Evolutionary conservation across 2,113 vertebrate species (phyloP).

Genomic region (Oophaga pumilio): DNA sequence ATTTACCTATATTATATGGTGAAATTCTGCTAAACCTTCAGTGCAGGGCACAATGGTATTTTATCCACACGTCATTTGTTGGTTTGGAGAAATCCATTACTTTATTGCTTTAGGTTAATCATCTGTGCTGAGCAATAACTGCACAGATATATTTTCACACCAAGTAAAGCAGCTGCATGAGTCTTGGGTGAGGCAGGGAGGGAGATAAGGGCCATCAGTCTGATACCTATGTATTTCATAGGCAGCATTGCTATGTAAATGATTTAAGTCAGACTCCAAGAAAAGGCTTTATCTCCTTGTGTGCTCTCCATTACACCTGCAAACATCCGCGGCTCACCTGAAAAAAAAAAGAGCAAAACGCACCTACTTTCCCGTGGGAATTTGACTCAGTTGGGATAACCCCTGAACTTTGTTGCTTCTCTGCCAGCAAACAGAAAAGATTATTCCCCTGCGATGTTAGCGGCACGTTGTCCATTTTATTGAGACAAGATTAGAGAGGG

Average conservation of each 20-base stretch:
- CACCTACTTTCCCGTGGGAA: slow-evolving; percentile 94
- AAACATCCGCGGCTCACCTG: slow-evolving; percentile 67
- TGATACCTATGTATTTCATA: slow-evolving; percentile 40
- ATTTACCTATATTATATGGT: background rate
- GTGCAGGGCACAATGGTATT: background rate
- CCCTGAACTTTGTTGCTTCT: slow-evolving; percentile 81
- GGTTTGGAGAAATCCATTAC: background rate
- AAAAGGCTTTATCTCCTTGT: slow-evolving; percentile 62
- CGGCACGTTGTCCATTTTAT: slow-evolving; percentile 73
- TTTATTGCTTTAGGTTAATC: slow-evolving; percentile 8
- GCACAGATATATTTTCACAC: slow-evolving; percentile 42
- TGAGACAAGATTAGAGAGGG: slow-evolving; percentile 68
- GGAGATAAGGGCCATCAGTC: slow-evolving; percentile 48
- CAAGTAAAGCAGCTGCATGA: slow-evolving; percentile 37
- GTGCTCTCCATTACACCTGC: slow-evolving; percentile 67
- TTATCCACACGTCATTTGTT: background rate
- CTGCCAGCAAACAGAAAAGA: slow-evolving; percentile 85
- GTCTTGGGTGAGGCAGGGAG: slow-evolving; percentile 25
- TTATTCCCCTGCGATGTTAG: slow-evolving; percentile 68
- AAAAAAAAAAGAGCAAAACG: slow-evolving; percentile 63
- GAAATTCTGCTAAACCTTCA: background rate
- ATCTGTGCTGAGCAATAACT: slow-evolving; percentile 5
- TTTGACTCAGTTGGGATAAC: slow-evolving; percentile 79
- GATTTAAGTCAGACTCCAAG: slow-evolving; percentile 55
- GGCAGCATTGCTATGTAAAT: slow-evolving; percentile 27